Base-by-base conservation (phyloP, 2,888 invertebrate genomes). In the Dendrolimus houi region DNA sequence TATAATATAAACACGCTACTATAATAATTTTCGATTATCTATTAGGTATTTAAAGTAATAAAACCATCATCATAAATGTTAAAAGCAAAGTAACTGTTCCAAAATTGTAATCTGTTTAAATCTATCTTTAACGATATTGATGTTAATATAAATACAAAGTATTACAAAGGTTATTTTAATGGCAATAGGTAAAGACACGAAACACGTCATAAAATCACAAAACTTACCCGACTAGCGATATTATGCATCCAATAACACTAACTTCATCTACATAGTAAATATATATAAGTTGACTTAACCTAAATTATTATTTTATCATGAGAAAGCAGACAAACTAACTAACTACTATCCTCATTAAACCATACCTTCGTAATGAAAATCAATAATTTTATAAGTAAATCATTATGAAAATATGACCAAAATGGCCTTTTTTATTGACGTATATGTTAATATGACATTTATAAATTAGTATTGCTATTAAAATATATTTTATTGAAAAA, bases 171-270 rank as follows among this genome's bases (percentile, higher is more conserved):
- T 13, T 58, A 59, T 57, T 61, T 53, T 57, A 55, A 52, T 56
- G 55, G 47, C 13, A 42, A 57, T n/a, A 42, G 54, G 29, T 47
- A 52, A 55, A 55, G 53, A 53, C 52, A 42, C 17, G 53, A 7
- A 55, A 85, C 84, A 86, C 86, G 86, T 86, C 86, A 86, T 78
- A 74, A 71, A 68, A 64, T 75, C 69, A 69, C 77, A 79, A 76
- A 80, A 82, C 84, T 81, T 69, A 86, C 85, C 75, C 63, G 71
- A 60, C 62, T 62, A 66, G 62, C 64, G 57, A 56, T 55, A 56
- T 56, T 60, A 58, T 53, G 54, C 57, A 54, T 59, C 54, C 41
- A 64, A n/a, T 52, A 55, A 29, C 29, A 29, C 29, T 29, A 29
- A 29, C 6, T 29, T 29, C 29, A 29, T 6, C 29, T 2, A 6